These are phyloP conservation scores for Stenodema calcarata DNA, from an alignment of 2,888 invertebrate species.

Conservation along the genomic window DNA sequence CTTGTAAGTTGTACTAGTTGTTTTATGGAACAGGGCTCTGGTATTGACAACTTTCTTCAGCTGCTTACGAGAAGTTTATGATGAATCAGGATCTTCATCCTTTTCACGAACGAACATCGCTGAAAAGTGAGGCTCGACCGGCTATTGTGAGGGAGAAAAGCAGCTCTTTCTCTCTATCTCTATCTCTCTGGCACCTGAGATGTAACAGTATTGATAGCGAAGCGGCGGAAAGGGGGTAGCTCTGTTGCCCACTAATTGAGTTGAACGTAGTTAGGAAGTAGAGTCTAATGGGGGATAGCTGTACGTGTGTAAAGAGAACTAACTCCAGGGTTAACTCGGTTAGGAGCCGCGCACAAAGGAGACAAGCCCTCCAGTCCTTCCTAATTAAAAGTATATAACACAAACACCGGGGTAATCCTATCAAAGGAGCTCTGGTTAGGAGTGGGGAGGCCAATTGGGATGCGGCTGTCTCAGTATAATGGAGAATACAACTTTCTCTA, in stretches of 20 bases:
- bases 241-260: slow-evolving; percentile 47
- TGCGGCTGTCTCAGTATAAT: slow-evolving; percentile 50
- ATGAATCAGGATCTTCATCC: background rate
- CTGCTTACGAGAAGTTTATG: background rate
- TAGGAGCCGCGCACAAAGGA: slow-evolving; percentile 33
- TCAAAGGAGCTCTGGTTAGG: slow-evolving; percentile 44
- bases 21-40: too few relatives aligned
- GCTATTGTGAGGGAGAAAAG: background rate
- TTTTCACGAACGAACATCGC: background rate
- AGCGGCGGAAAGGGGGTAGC: slow-evolving; percentile 5
- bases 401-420: slow-evolving; percentile 47
- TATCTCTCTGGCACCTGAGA: background rate
- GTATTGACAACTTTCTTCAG: too few relatives aligned
- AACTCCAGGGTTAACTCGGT: slow-evolving; percentile 47
- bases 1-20: too few relatives aligned
- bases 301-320: slow-evolving; percentile 51
- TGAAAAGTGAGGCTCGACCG: background rate
- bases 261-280: slow-evolving; percentile 49
- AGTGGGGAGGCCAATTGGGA: slow-evolving; percentile 39
- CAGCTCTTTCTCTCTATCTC: too few relatives aligned
- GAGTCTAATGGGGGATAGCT: slow-evolving; percentile 50
- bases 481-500: slow-evolving; percentile 51
- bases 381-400: slow-evolving; percentile 51
- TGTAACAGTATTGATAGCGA: slow-evolving; percentile 35
- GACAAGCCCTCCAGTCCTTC: slow-evolving; percentile 42